These are phyloP conservation scores for Enoplosus armatus DNA, from an alignment of 2,797 vertebrate genomes.

Conservation along the genomic window DNA sequence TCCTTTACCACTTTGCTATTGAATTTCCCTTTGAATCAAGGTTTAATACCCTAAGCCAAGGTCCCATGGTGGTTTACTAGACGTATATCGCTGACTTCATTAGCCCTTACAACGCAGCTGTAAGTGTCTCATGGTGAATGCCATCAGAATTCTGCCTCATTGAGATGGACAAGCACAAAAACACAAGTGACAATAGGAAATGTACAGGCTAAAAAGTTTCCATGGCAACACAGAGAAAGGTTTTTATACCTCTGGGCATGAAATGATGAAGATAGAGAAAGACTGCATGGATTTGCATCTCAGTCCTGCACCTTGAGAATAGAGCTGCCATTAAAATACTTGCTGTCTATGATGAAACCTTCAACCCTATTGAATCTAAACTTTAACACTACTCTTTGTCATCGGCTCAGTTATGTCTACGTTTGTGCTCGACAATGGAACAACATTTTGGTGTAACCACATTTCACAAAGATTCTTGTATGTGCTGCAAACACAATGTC, in stretches of 20 bases:
- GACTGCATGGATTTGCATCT: conserved; percentile 65
- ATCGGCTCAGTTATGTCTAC: conserved; percentile 1
- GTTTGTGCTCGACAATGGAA: conserved; percentile 22
- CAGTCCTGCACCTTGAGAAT: conserved; percentile 63
- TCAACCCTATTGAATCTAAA: conserved; percentile 49
- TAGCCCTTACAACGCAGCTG: conserved; percentile 58
- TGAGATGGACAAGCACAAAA: conserved; percentile 71
- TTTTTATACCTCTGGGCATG: conserved; percentile 71
- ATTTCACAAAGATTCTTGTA: conserved; percentile 30
- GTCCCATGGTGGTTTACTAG: conserved; percentile 15
- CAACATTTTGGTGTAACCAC: conserved; percentile 26
- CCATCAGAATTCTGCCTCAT: conserved; percentile 40
- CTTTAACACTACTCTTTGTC: conserved; percentile 25
- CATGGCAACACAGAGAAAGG: conserved; percentile 81
- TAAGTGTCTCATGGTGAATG: conserved; percentile 57
- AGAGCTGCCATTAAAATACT: conserved; percentile 46
- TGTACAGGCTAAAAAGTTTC: conserved; percentile 80
- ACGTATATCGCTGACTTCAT: conserved; percentile 48
- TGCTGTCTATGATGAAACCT: conserved; percentile 51
- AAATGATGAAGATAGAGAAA: conserved; percentile 68
- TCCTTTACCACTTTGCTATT: conserved; percentile 12
- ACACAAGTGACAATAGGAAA: conserved; percentile 74
- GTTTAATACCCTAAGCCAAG: conserved; percentile 37
- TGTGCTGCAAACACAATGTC: conserved; percentile 30
- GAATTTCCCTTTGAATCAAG: conserved; percentile 37